phyloP scores from a whole-genome alignment of 2,797 vertebrate species.

The Cynopterus sphinx region DNA sequence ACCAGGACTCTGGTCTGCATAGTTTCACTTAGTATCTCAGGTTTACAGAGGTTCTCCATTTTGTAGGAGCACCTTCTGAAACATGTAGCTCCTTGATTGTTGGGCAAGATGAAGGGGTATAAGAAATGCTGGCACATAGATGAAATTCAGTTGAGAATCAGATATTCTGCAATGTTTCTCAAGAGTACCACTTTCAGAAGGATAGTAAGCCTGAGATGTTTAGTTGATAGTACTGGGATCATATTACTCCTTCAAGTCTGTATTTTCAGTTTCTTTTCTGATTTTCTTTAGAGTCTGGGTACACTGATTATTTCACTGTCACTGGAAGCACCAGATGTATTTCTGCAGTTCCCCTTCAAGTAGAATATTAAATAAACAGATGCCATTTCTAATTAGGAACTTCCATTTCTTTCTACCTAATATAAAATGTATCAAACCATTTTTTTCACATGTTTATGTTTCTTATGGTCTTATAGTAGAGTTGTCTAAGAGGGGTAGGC shows the following conservation, averaged over 20 bases:
- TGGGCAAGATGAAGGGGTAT: not conserved
- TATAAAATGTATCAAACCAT: constrained; percentile 47
- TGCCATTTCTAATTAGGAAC: constrained; percentile 58
- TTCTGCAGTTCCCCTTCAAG: constrained; percentile 56
- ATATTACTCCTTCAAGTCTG: constrained; percentile 29
- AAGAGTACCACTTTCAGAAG: not conserved
- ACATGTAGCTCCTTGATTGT: not conserved
- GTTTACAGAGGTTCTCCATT: not conserved
- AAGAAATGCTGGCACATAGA: not conserved
- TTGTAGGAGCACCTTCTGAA: not conserved
- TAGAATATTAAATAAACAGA: constrained; percentile 73
- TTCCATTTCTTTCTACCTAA: constrained; percentile 56
- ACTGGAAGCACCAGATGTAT: constrained; percentile 5
- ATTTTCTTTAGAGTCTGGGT: constrained; percentile 7
- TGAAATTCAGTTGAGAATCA: not conserved
- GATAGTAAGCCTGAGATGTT: not conserved
- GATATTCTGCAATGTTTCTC: not conserved
- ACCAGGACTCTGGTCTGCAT: not conserved
- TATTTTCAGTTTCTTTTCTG: constrained; percentile 6
- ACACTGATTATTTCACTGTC: constrained; percentile 6
- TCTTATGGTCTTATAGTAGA: not conserved
- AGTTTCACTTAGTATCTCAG: not conserved
- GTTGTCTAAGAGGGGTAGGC: not conserved
- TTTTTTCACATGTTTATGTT: constrained; percentile 25
- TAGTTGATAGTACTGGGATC: not conserved